phyloP scores from a whole-genome alignment of 2,113 vertebrate species.

The Nothocercus nigrocapillus region DNA sequence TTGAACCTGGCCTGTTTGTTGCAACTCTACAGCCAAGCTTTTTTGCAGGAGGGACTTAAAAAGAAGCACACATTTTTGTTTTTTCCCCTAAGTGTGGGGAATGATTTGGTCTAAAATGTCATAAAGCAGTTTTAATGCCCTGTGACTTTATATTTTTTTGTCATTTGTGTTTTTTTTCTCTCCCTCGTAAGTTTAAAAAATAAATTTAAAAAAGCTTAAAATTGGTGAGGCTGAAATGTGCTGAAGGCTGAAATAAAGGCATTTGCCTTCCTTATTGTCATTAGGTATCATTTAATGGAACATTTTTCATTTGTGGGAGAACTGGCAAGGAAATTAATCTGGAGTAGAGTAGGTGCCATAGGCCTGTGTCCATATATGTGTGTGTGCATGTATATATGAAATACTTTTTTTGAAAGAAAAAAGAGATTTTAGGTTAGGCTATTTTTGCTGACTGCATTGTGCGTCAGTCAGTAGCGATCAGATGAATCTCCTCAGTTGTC shows the following conservation, averaged over 20 bases:
- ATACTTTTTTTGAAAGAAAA: neutral
- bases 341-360: neutral
- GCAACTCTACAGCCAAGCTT: neutral
- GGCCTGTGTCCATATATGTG: neutral
- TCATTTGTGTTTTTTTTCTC: neutral
- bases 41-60: neutral
- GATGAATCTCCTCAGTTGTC: conserved; percentile 30
- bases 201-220: neutral
- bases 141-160: neutral
- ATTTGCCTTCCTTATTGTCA: neutral
- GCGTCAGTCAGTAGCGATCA: neutral
- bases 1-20: neutral
- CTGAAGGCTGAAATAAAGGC: neutral
- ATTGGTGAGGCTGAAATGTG: neutral
- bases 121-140: neutral
- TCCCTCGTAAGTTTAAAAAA: neutral
- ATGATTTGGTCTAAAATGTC: neutral
- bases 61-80: neutral
- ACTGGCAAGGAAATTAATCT: neutral
- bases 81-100: neutral
- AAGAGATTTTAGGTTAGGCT: conserved; percentile 5
- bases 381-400: no score
- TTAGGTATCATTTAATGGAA: neutral
- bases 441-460: neutral
- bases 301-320: neutral